phyloP scores from a whole-genome alignment of 2,888 invertebrate genomes.

The Labia minor region DNA sequence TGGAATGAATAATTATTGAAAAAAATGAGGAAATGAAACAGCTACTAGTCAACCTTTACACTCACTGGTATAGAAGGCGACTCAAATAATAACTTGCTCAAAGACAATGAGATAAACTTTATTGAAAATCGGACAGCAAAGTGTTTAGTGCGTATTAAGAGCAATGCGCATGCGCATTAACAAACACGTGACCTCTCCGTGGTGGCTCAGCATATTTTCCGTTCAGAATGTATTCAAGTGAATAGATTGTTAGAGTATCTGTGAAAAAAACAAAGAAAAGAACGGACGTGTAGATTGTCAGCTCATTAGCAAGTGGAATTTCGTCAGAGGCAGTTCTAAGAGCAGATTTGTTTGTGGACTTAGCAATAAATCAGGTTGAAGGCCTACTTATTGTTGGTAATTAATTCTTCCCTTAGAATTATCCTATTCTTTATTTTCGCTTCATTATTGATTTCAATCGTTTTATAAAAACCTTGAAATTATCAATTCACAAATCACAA shows the following conservation, averaged over 20 bases:
- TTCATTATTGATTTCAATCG: neutral
- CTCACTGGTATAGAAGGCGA: constrained; percentile 86
- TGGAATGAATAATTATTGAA: constrained; percentile 15
- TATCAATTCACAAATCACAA: neutral
- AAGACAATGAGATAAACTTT: neutral
- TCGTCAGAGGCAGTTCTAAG: neutral
- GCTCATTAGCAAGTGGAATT: no score
- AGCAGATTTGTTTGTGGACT: constrained; percentile 22
- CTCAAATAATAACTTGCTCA: constrained; percentile 28
- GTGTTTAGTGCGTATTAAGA: neutral
- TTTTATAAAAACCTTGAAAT: neutral
- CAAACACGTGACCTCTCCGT: no score
- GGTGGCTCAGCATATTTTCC: no score
- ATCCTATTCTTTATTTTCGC: neutral
- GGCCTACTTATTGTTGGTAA: constrained; percentile 28
- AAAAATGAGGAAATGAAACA: constrained; percentile 18
- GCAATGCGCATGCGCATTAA: neutral
- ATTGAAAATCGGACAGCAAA: neutral
- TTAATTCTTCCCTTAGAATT: constrained; percentile 17
- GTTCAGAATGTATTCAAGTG: no score
- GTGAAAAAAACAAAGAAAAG: no score
- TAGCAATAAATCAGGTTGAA: constrained; percentile 26
- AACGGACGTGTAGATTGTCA: no score
- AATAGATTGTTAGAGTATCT: no score
- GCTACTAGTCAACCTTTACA: constrained; percentile 59